Conservation (phyloP, 2,797 vertebrate genomes). For the Ctenochaetus hawaiiensis region DNA sequence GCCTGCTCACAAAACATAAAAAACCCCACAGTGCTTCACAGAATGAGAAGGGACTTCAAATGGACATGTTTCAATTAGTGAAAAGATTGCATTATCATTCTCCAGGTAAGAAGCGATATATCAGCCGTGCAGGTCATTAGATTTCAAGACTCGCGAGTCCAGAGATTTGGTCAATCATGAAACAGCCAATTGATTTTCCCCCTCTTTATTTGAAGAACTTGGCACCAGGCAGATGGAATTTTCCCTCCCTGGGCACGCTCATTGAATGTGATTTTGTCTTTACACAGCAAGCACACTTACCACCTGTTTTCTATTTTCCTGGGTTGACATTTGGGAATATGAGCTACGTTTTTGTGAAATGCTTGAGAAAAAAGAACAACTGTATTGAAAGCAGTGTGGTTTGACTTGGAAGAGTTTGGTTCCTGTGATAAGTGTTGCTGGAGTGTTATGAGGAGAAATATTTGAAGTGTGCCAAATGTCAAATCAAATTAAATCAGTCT, state of each 20-base stretch:
- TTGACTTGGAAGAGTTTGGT: constrained; percentile 13
- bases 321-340: constrained; percentile 66
- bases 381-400: constrained; percentile 23
- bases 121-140: constrained; percentile 65
- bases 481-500: constrained; percentile 21
- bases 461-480: constrained; percentile 47
- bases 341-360: constrained; percentile 53
- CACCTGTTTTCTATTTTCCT: constrained; percentile 77
- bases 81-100: constrained; percentile 59
- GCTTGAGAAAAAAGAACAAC: constrained; percentile 20
- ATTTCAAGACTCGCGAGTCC: constrained; percentile 67
- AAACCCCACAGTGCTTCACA: neutral
- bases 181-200: constrained; percentile 74
- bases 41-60: constrained; percentile 24
- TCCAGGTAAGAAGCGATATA: constrained; percentile 56
- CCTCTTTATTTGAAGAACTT: constrained; percentile 73
- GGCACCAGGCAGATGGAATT: constrained; percentile 60
- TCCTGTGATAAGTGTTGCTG: constrained; percentile 16
- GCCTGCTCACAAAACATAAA: neutral
- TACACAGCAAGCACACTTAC: constrained; percentile 56
- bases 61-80: constrained; percentile 61
- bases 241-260: constrained; percentile 50
- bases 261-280: constrained; percentile 77
- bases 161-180: constrained; percentile 73
- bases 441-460: constrained; percentile 30